A percentile compares a stretch with the other conserved stretches of the same genome.
These are phyloP conservation scores for Rafetus swinhoei DNA, from an alignment of 2,113 vertebrate species.

Conservation along the genomic window DNA sequence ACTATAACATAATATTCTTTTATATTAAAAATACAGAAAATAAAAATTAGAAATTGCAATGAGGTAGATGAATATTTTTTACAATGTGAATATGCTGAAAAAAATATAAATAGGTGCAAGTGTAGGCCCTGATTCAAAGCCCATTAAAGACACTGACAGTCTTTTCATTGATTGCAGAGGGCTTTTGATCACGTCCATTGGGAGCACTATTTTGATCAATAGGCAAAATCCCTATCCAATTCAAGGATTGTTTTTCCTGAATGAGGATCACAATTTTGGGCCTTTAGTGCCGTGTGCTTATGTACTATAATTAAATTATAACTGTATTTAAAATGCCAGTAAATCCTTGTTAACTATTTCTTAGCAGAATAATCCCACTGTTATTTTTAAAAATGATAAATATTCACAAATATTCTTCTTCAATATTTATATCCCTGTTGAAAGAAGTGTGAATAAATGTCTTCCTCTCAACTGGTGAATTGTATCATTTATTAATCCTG, in stretches of 20 bases:
- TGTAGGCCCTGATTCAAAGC: background rate
- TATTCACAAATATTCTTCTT: background rate
- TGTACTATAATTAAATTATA: background rate
- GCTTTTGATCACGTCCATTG: background rate
- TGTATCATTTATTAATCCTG: background rate
- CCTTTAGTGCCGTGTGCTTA: background rate
- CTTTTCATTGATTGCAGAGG: background rate
- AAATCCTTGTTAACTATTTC: background rate
- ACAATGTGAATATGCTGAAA: background rate
- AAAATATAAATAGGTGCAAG: background rate
- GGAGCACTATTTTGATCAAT: background rate
- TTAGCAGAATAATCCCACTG: background rate
- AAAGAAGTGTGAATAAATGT: background rate
- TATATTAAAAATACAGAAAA: background rate
- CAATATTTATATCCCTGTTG: background rate
- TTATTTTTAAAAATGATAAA: background rate
- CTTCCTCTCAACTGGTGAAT: background rate
- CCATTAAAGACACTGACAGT: background rate
- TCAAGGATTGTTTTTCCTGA: background rate
- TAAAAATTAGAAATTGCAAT: background rate
- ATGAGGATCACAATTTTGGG: background rate
- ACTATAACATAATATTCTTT: background rate
- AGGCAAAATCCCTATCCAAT: background rate
- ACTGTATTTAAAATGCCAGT: background rate
- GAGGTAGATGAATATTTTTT: rapidly evolving